These are phyloP conservation scores for Neosalanx taihuensis DNA, from an alignment of 2,797 vertebrate species.

Conservation along the genomic window DNA sequence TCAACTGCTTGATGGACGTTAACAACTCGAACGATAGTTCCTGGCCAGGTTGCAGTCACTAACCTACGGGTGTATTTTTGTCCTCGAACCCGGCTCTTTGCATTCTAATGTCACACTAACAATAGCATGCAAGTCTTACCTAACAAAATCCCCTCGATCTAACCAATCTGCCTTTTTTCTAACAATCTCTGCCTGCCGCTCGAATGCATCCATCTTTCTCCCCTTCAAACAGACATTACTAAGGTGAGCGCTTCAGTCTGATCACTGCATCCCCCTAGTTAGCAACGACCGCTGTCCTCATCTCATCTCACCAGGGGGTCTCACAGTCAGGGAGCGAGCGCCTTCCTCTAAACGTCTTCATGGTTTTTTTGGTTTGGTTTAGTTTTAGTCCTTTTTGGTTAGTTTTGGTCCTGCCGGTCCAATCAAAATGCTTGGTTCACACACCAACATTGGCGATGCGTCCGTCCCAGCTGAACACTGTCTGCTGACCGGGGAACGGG, in stretches of 20 bases:
- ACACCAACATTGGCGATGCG: too few relatives aligned
- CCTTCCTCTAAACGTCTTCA: too few relatives aligned
- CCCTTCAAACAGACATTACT: conserved; percentile 84
- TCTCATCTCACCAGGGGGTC: neutral
- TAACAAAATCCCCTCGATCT: conserved; percentile 12
- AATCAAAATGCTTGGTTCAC: too few relatives aligned
- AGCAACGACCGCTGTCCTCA: neutral
- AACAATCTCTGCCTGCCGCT: conserved; percentile 61
- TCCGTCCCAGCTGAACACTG: neutral
- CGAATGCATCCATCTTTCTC: conserved; percentile 56
- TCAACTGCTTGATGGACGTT: too few relatives aligned
- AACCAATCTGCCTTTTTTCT: conserved; percentile 34
- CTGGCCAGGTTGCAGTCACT: too few relatives aligned
- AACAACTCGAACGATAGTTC: too few relatives aligned
- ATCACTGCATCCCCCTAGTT: conserved; percentile 2
- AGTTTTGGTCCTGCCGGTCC: too few relatives aligned
- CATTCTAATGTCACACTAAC: conserved; percentile 34
- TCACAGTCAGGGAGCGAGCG: too few relatives aligned
- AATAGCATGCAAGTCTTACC: conserved; percentile 25
- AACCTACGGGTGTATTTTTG: neutral
- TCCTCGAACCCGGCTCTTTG: neutral
- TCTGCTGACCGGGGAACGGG: neutral
- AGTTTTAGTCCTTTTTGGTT: too few relatives aligned
- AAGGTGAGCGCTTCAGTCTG: conserved; percentile 82
- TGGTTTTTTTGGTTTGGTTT: too few relatives aligned